phyloP scores from a whole-genome alignment of 37 sponge, comb jelly and placozoan genomes.

The Cliona cf. orientalis region DNA sequence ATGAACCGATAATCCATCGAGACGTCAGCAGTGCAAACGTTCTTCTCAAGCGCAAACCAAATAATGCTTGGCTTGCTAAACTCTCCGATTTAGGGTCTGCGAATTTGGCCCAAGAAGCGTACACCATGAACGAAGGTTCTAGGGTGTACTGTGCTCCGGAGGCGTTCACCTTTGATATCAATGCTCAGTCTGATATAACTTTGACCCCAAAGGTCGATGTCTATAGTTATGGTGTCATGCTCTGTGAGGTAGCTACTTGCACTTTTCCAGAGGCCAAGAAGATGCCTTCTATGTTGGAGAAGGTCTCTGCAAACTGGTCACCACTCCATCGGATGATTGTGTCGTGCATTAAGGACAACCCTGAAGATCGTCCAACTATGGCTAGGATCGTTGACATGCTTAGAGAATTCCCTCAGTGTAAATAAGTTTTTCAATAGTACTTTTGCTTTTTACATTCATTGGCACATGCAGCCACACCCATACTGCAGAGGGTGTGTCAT shows the following conservation, averaged over 20 bases:
- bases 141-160: constrained; percentile 76
- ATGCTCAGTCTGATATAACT: neutral
- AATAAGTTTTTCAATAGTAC: no score
- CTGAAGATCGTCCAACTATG: constrained; percentile 40
- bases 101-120: constrained; percentile 28
- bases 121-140: constrained; percentile 51
- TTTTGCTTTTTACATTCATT: no score
- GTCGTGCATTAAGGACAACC: constrained; percentile 6
- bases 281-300: neutral
- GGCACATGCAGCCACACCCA: no score
- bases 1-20: constrained; percentile 75
- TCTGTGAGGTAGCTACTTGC: constrained; percentile 44
- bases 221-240: constrained; percentile 79
- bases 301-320: neutral
- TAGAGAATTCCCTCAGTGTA: neutral
- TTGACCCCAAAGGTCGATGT: constrained; percentile 80
- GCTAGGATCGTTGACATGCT: neutral
- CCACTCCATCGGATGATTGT: constrained; percentile 8
- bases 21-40: constrained; percentile 83
- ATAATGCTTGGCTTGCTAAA: constrained; percentile 56
- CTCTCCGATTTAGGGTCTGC: constrained; percentile 84
- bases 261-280: constrained; percentile 43
- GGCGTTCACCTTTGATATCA: constrained; percentile 5
- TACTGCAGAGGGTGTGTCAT: no score
- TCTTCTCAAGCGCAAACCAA: constrained; percentile 26